Evolutionary conservation across 2,888 invertebrate species (phyloP), one percentile per base, ranked within the genome.

Genomic region (Tipula unca): DNA sequence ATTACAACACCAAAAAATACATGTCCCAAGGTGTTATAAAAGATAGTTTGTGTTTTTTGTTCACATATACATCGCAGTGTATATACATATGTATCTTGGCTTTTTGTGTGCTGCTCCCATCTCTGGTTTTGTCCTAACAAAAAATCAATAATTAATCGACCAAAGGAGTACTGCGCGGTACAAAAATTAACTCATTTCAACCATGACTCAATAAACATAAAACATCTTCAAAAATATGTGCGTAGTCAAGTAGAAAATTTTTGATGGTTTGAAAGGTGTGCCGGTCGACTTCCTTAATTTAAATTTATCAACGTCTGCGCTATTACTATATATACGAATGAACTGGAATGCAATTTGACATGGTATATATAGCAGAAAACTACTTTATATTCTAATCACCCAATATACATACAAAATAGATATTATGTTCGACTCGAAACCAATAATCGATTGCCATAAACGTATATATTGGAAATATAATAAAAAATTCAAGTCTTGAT

Each of bases 121-220:
- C n/a, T n/a, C n/a, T n/a, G n/a, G n/a, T n/a, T n/a, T n/a, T n/a
- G n/a, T n/a, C 69, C 13, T 25, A 25, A 69, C 4, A 69, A 69
- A 48, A 69, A 69, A 69, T 69, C 69, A 69, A 69, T 69, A 69
- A 69, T 69, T 69, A 69, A 69, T 69, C 69, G 69, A 69, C 69
- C 69, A 25, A 69, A 69, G 25, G 69, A 25, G 69, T 69, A 25
- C 10, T 25, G 32, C 0, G 3, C 32, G 20, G 25, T 69, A 69
- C 20, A 69, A 54, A 54, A 20, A 69, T 69, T 69, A 25, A 69
- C 25, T 25, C 69, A 20, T 69, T 69, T 25, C 69, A 69, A 69
- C 69, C 69, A 10, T 69, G 69, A 69, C 69, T 69, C 25, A 13
- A 69, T n/a, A 20, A 69, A 32, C 13, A 69, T 5, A 69, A n/a